A percentile compares a stretch with the other conserved stretches of the same genome.
These are phyloP conservation scores for Brachionus plicatilis DNA, from an alignment of 1,140 invertebrate genomes.

Conservation along the genomic window DNA sequence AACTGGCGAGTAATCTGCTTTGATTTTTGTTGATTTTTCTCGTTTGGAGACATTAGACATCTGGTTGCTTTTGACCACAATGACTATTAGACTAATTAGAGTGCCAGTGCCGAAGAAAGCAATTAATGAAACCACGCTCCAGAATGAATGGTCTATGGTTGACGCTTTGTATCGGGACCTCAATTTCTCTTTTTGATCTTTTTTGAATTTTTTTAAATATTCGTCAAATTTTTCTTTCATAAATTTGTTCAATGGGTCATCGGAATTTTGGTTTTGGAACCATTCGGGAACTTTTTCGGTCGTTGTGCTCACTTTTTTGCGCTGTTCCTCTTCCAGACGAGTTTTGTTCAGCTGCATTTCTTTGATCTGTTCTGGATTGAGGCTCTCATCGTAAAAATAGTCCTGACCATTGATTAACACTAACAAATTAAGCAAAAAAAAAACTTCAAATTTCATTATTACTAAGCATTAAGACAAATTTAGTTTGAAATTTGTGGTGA, in stretches of 20 bases:
- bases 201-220: slow-evolving; percentile 22
- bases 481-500: neutral
- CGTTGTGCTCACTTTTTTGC: neutral
- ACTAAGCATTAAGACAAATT: neutral
- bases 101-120: slow-evolving; percentile 25
- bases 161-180: neutral
- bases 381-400: slow-evolving; percentile 29
- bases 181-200: slow-evolving; percentile 18
- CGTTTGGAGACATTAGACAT: neutral
- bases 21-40: neutral
- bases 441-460: neutral
- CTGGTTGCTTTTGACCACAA: neutral
- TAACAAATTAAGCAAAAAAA: neutral
- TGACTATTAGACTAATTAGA: neutral
- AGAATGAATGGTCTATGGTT: neutral
- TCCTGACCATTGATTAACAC: neutral
- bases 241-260: slow-evolving; percentile 28
- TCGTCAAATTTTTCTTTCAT: slow-evolving; percentile 34
- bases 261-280: slow-evolving; percentile 1
- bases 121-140: neutral
- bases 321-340: neutral
- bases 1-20: neutral
- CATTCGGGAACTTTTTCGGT: slow-evolving; percentile 11
- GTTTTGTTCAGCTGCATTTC: neutral
- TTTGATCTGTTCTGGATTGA: neutral